Evolutionary conservation across 2,797 vertebrate genomes (phyloP).

Genomic region (Ibycter americanus): DNA sequence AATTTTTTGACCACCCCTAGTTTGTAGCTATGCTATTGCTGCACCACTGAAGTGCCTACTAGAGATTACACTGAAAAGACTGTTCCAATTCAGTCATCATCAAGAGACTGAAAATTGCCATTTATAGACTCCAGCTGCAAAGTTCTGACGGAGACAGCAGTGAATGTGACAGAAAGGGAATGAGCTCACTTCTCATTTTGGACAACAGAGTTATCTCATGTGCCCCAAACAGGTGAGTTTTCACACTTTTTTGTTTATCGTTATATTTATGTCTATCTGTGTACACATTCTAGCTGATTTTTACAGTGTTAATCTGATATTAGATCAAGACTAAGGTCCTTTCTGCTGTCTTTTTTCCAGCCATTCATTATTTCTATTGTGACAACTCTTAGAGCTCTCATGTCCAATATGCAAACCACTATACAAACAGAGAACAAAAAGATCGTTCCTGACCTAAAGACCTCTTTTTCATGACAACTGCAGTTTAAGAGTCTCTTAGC

Average conservation of each 20-base stretch:
- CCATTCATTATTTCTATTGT: not conserved
- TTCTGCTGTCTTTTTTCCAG: not conserved
- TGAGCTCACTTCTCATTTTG: not conserved
- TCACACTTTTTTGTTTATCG: not conserved
- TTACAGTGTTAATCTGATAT: not conserved
- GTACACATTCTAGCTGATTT: not conserved
- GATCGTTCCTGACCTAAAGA: not conserved
- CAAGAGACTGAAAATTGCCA: not conserved
- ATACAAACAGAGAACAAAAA: constrained; percentile 5
- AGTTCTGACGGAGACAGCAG: not conserved
- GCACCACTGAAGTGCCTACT: not conserved
- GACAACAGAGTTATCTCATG: not conserved
- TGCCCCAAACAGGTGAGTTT: not conserved
- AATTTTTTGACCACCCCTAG: not conserved
- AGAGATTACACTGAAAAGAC: not conserved
- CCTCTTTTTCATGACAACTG: not conserved
- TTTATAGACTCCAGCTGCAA: not conserved
- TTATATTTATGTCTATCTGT: not conserved
- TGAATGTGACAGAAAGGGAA: not conserved
- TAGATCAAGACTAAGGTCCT: not conserved
- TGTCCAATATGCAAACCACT: not conserved
- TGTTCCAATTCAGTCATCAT: rapidly evolving
- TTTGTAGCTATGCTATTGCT: not conserved
- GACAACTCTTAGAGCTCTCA: not conserved
- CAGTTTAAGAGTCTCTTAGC: not conserved